phyloP scores from a whole-genome alignment of 2,113 vertebrate genomes.

The Prietella phreatophila region DNA sequence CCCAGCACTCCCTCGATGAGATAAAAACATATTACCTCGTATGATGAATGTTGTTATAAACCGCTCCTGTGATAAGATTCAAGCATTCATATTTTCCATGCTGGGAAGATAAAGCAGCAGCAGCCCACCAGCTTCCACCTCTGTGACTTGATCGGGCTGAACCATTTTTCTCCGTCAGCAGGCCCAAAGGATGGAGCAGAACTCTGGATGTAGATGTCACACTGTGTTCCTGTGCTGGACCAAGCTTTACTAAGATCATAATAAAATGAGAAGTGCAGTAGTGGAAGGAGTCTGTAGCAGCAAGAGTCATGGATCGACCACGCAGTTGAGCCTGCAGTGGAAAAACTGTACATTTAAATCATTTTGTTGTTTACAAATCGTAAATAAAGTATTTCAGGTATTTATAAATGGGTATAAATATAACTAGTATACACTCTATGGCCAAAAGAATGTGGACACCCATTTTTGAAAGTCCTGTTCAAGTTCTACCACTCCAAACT shows the following conservation, averaged over 20 bases:
- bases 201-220: conserved; percentile 52
- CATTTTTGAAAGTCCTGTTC: neutral
- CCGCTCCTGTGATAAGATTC: conserved; percentile 92
- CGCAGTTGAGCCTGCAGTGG: neutral
- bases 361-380: neutral
- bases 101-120: conserved; percentile 84
- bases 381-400: neutral
- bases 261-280: conserved; percentile 39
- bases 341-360: neutral
- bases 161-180: conserved; percentile 81
- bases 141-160: conserved; percentile 81
- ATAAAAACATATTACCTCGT: conserved; percentile 91
- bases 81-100: conserved; percentile 94
- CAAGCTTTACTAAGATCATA: conserved; percentile 73
- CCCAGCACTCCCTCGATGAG: conserved; percentile 84
- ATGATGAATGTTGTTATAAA: conserved; percentile 98
- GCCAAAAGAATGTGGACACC: neutral
- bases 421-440: neutral
- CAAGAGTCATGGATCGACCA: neutral
- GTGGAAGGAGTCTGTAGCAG: neutral
- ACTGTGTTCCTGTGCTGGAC: conserved; percentile 31
- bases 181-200: conserved; percentile 50
- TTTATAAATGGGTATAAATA: neutral
- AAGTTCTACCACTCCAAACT: neutral
- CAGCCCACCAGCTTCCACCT: conserved; percentile 72